Base-by-base conservation (phyloP, 2,113 vertebrate genomes). In the Cebus imitator region DNA sequence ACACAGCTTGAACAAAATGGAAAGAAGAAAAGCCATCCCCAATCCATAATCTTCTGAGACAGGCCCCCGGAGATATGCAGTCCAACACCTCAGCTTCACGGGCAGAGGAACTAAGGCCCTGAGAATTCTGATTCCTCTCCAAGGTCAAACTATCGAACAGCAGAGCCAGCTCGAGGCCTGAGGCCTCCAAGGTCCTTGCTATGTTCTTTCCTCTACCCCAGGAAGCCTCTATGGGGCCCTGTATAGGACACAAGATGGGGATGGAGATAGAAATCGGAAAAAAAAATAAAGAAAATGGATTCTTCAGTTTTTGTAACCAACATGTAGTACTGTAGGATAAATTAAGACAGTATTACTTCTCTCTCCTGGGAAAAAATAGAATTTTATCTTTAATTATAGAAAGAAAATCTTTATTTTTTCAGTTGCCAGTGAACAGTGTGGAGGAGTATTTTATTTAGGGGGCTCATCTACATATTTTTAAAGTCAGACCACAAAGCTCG, bases 351-450 rank as follows among this genome's bases (percentile, higher is more conserved):
- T 35, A 82, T 43, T 61, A 72, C 37, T 92, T 72, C 17, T 58
- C 57, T 76, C 30, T 93, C 17, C 61, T n/a, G 88, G 37, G 25
- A 94, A 97, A 18, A 97, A 88, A 92, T 1, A 66, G 35, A 5
- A 35, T 96, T 50, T 85, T 88, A 75, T n/a, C 25, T 93, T 95
- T 35, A 96, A 81, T 70, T 83, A 81, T 32, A 78, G 20, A 90
- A 72, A 87, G 17, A 57, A 66, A 73, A 64, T 4, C 70, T 21
- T 70, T 64, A 45, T 37, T 58, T 48, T 5, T 87, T 95, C 57
- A 50, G 30, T 66, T 2, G 17, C 25, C 55, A 78, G 45, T 30
- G 58, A 86, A 45, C 23, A 55, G 27, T 37, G 10, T 79, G 48
- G 64, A 96, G 78, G 4, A 8, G 57, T 21, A 57, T 80, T 85